Evolutionary conservation across 2,797 vertebrate species (phyloP).

Genomic region (Rhincodon typus): DNA sequence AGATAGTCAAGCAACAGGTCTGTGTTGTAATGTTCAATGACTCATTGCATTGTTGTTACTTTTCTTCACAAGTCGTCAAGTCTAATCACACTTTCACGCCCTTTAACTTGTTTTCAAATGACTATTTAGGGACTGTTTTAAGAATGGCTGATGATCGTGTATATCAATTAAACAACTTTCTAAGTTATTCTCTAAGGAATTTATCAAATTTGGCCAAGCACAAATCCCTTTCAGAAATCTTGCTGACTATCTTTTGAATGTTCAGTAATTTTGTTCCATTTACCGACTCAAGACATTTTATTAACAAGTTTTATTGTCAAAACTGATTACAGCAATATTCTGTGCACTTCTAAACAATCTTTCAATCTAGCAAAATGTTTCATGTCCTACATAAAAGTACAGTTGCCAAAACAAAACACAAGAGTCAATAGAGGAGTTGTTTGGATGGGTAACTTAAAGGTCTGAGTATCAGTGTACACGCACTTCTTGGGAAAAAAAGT

Average conservation of each 20-base stretch:
- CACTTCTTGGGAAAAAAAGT: not conserved
- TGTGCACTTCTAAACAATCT: not conserved
- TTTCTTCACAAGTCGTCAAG: not conserved
- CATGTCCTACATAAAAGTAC: not conserved
- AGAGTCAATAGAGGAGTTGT: not conserved
- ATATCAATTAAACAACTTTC: no score
- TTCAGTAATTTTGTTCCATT: not conserved
- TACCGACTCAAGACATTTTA: not conserved
- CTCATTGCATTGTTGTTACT: not conserved
- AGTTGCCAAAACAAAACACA: not conserved
- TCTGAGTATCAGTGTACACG: not conserved
- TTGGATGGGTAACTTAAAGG: not conserved
- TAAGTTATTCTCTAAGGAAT: not conserved
- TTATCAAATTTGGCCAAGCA: not conserved
- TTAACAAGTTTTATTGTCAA: no score
- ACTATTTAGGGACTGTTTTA: not conserved
- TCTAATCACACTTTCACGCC: not conserved
- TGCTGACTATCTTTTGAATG: not conserved
- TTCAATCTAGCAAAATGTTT: not conserved
- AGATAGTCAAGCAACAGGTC: not conserved
- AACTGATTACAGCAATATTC: not conserved
- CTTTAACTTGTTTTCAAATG: not conserved
- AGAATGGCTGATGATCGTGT: not conserved
- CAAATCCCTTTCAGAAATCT: not conserved
- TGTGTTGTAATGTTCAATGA: not conserved